These are phyloP conservation scores for Hemichromis elongatus DNA, from an alignment of 2,113 vertebrate species.

Conservation along the genomic window DNA sequence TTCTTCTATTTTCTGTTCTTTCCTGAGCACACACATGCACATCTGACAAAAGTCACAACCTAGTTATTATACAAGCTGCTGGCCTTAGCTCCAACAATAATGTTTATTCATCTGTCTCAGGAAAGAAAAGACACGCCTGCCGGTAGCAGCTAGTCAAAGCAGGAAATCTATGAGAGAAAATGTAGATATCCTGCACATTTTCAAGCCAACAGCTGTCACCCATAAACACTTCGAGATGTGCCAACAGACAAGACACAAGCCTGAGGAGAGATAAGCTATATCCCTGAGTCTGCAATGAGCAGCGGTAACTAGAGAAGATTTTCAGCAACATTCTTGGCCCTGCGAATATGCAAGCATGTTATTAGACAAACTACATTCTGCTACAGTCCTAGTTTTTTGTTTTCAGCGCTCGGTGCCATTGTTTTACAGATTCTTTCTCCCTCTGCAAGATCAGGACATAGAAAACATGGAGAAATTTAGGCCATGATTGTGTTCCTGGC, in stretches of 20 bases:
- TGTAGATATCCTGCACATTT: conserved; percentile 36
- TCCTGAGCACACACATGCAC: neutral
- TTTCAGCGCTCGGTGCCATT: neutral
- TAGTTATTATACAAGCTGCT: conserved; percentile 31
- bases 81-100: conserved; percentile 66
- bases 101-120: conserved; percentile 68
- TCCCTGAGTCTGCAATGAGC: neutral
- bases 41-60: conserved; percentile 36
- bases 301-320: conserved; percentile 5
- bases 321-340: neutral
- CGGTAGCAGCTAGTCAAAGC: conserved; percentile 60
- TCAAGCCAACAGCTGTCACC: neutral
- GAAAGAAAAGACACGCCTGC: conserved; percentile 58
- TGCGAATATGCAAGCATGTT: neutral
- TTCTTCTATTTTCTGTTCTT: conserved; percentile 8
- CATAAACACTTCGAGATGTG: conserved; percentile 23
- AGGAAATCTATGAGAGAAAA: conserved; percentile 61
- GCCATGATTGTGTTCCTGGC: neutral
- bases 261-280: neutral
- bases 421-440: neutral
- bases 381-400: neutral
- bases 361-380: neutral
- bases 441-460: neutral
- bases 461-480: neutral
- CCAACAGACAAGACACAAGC: conserved; percentile 4